Conservation (phyloP, 2,113 vertebrate genomes). For the Oryzias woworae region DNA sequence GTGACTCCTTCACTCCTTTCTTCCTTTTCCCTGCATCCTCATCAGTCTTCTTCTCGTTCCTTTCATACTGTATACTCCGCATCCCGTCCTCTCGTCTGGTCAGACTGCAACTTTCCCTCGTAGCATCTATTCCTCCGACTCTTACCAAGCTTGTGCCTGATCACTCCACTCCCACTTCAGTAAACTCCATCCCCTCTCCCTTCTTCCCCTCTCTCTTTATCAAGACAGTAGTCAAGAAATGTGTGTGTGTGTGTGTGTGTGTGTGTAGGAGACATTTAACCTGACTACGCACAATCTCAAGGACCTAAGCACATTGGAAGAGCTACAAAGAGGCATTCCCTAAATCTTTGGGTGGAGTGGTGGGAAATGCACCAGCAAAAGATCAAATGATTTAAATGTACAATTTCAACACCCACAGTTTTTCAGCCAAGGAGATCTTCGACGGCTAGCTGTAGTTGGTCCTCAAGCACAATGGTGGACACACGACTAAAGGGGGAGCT, state of each 20-base stretch:
- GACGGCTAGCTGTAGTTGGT: no score
- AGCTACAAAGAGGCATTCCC: no score
- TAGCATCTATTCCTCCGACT: slow-evolving; percentile 45
- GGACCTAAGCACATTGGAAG: no score
- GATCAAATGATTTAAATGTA: no score
- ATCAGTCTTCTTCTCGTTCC: slow-evolving; percentile 38
- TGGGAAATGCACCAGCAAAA: no score
- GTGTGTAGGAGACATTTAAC: slow-evolving; percentile 1
- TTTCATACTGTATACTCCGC: slow-evolving; percentile 59
- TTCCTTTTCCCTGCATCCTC: slow-evolving; percentile 34
- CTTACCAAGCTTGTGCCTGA: slow-evolving; percentile 50
- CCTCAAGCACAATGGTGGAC: no score
- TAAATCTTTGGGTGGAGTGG: no score
- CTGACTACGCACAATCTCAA: no score
- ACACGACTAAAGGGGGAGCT: no score
- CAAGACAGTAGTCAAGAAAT: slow-evolving; percentile 49
- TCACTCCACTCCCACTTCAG: slow-evolving; percentile 30
- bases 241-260: slow-evolving; percentile 24
- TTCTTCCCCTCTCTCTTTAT: slow-evolving; percentile 29
- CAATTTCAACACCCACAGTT: no score
- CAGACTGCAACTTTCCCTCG: slow-evolving; percentile 44
- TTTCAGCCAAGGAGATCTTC: no score
- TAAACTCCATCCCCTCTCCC: slow-evolving; percentile 37
- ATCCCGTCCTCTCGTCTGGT: slow-evolving; percentile 53
- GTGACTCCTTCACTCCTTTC: slow-evolving; percentile 50